Evolutionary conservation across 1,140 invertebrate species (phyloP), one percentile per base, ranked within the genome.

Genomic region (Prorops nasuta): DNA sequence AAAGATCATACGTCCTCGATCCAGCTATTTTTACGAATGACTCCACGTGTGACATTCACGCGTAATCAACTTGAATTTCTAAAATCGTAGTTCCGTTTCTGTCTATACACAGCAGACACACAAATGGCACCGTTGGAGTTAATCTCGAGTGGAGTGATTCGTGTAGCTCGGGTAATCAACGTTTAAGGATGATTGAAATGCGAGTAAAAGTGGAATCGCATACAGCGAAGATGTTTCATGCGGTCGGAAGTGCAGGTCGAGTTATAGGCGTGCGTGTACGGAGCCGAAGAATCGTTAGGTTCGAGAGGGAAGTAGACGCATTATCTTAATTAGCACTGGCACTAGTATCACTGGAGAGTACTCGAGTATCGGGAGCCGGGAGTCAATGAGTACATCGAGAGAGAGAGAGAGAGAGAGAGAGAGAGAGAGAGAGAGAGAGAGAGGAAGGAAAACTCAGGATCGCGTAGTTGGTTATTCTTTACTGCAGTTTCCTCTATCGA

Each of bases 381-480:
- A 4, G 24, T 28, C 4, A 28, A 28, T 28, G 10, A 10, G 4
- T 4, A 28, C 4, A 28, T 10, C 24, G 10, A 28, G 4, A 28
- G 10, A 6, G 24, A 16, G 18, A 28, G 32, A 32, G 15, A 4
- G 16, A 44, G 32, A 31, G 12, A 43, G 21, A 44, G 28, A 16
- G 15, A 32, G 17, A 32, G 28, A 44, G 28, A 44, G 32, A 31
- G 42, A 44, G 15, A 17, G 24, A 44, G 28, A 14, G n/a, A 16
- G 18, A 31, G 24, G 32, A 15, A 31, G 2, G 16, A n/a, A 16
- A 17, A 1, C 16, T 6, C 21, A 44, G 22, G 42, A 2, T 10
- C 24, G 24, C 10, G 24, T 10, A 10, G 10, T n/a, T n/a, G n/a
- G n/a, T n/a, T n/a, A n/a, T n/a, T n/a, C n/a, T n/a, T n/a, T n/a